A percentile compares a stretch with the other conserved stretches of the same genome.
These are phyloP conservation scores for Indicator indicator DNA, from an alignment of 2,113 vertebrate genomes.

Conservation along the genomic window DNA sequence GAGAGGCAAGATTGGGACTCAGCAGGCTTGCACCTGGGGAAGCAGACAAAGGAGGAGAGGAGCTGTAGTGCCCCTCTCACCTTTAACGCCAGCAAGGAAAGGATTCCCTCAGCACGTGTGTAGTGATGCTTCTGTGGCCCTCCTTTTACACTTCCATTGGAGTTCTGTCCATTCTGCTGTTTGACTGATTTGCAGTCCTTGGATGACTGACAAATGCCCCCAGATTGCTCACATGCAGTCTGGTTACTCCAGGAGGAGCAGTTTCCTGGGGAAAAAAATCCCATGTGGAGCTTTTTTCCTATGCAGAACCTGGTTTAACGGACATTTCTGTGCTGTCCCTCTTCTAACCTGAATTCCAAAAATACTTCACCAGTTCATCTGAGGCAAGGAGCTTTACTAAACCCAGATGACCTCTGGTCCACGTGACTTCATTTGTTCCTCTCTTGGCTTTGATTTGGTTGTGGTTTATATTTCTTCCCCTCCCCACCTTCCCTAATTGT, in stretches of 20 bases:
- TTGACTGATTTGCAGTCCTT: background rate
- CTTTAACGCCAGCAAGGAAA: background rate
- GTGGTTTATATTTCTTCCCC: constrained; percentile 60
- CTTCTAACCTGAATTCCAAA: background rate
- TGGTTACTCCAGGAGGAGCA: background rate
- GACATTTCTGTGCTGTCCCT: constrained; percentile 43
- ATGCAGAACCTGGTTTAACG: background rate
- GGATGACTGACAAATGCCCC: background rate
- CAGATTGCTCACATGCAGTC: background rate
- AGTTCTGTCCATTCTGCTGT: background rate
- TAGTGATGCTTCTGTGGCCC: background rate
- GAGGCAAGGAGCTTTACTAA: constrained; percentile 68
- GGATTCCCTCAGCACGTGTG: background rate
- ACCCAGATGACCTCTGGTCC: constrained; percentile 67
- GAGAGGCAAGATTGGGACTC: background rate
- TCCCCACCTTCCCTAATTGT: constrained; percentile 68
- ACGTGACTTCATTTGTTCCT: constrained; percentile 77
- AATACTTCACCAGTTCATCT: constrained; percentile 14
- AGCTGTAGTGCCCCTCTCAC: background rate
- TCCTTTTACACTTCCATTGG: background rate
- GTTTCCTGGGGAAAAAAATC: background rate
- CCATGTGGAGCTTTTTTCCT: background rate
- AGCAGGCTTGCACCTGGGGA: background rate
- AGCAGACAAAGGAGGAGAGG: background rate
- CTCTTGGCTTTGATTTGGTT: constrained; percentile 72